These are phyloP conservation scores for Tragelaphus strepsiceros DNA, from an alignment of 2,113 vertebrate species.

Conservation along the genomic window DNA sequence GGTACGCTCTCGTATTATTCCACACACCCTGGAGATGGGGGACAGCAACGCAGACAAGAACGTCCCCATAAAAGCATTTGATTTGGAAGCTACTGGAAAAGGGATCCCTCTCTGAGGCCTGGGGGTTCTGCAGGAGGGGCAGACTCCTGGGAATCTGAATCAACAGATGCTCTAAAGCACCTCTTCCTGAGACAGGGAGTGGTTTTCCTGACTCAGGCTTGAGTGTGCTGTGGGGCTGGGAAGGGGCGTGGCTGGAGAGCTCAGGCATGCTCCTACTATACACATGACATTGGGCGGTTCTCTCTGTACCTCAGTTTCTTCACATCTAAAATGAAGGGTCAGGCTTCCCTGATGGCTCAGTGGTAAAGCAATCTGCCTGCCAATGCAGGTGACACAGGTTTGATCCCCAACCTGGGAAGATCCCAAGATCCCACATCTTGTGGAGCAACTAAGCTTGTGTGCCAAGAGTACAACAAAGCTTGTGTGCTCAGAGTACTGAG, in stretches of 20 bases:
- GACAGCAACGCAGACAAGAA: background rate
- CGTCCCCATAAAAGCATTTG: background rate
- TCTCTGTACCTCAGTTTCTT: background rate
- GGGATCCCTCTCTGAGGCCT: background rate
- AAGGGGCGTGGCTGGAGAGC: background rate
- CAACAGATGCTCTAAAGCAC: background rate
- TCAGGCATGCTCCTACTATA: background rate
- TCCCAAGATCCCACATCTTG: background rate
- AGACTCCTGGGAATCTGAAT: background rate
- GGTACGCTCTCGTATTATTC: background rate
- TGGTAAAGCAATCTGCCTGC: background rate
- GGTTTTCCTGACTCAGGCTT: background rate
- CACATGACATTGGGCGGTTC: background rate
- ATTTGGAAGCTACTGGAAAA: background rate
- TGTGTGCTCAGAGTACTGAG: background rate
- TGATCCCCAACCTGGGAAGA: background rate
- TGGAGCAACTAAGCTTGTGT: background rate
- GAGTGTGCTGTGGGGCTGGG: background rate
- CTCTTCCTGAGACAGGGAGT: background rate
- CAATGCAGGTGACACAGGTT: background rate
- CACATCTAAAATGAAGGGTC: background rate
- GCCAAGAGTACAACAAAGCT: background rate
- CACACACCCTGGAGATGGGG: background rate
- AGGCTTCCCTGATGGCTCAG: background rate
- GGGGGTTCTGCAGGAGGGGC: background rate